Conservation (phyloP, 2,797 vertebrate genomes). For the Hyperoplus lanceolatus region DNA sequence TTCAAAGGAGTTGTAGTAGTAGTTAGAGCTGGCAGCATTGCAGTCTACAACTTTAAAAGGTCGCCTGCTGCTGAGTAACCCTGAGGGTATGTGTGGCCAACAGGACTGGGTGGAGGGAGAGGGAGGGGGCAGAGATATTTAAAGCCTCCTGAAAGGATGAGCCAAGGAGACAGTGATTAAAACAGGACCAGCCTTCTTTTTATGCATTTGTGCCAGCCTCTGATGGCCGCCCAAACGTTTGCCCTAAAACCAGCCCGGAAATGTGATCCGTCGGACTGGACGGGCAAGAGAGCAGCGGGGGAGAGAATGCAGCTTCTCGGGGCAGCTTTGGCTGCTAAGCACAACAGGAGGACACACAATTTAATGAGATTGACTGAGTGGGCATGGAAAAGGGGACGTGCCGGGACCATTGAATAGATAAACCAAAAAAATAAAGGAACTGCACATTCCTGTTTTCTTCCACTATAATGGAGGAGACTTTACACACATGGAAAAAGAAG, state of each 20-base stretch:
- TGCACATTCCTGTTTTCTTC: constrained; percentile 11
- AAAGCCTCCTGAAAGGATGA: constrained; percentile 56
- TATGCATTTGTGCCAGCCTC: constrained; percentile 54
- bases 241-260: constrained; percentile 63
- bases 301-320: constrained; percentile 25
- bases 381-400: constrained; percentile 13
- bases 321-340: constrained; percentile 67
- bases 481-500: constrained; percentile 9
- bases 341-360: constrained; percentile 53
- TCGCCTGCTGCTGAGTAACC: constrained; percentile 77
- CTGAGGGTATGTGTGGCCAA: constrained; percentile 49
- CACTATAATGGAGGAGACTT: constrained; percentile 14
- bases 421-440: constrained; percentile 25
- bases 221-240: constrained; percentile 52
- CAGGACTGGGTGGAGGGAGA: constrained; percentile 24
- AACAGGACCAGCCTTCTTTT: constrained; percentile 48
- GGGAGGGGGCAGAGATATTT: constrained; percentile 52
- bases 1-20: constrained; percentile 31
- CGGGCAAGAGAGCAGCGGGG: constrained; percentile 26
- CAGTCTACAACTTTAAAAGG: constrained; percentile 55
- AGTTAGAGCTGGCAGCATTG: constrained; percentile 34
- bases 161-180: constrained; percentile 51
- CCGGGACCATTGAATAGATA: constrained; percentile 5
- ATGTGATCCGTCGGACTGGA: constrained; percentile 60
- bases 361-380: constrained; percentile 53